Percentiles rank a stretch among this genome's conserved stretches.
Conservation (phyloP, 2,113 vertebrate genomes). For the Amblyopsis rosae region DNA sequence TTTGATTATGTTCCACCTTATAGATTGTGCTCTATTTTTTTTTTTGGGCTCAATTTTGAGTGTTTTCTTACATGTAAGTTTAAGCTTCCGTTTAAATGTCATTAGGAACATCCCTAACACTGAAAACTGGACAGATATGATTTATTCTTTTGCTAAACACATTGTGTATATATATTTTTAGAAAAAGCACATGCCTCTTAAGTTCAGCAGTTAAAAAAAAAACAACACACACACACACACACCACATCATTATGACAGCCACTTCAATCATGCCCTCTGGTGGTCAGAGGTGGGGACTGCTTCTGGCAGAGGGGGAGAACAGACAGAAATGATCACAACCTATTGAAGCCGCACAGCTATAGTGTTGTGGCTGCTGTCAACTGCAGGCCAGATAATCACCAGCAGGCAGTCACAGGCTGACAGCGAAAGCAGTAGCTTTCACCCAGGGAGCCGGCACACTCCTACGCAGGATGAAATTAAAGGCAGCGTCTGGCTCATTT, state of each 20-base stretch:
- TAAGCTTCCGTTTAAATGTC: too few species aligned
- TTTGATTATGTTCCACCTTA: too few species aligned
- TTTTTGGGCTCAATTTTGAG: too few species aligned
- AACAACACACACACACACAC: neutral
- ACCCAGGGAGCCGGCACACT: neutral
- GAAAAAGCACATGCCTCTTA: neutral
- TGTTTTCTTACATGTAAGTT: too few species aligned
- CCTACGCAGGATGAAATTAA: neutral
- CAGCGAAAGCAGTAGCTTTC: neutral
- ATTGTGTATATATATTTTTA: neutral
- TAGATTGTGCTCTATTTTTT: too few species aligned
- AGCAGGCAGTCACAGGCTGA: neutral
- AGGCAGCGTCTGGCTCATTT: too few species aligned
- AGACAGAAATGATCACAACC: neutral
- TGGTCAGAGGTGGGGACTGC: conserved; percentile 37
- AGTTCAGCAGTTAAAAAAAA: neutral
- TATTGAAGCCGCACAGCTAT: neutral
- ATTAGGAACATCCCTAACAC: neutral
- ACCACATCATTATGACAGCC: conserved; percentile 6
- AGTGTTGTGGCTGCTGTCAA: neutral
- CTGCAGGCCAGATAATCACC: neutral
- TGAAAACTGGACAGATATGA: neutral
- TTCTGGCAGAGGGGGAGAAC: neutral
- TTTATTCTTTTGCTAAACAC: too few species aligned
- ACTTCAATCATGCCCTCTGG: conserved; percentile 36